Evolutionary conservation across 2,113 vertebrate genomes (phyloP).

Genomic region (Saguinus midas): DNA sequence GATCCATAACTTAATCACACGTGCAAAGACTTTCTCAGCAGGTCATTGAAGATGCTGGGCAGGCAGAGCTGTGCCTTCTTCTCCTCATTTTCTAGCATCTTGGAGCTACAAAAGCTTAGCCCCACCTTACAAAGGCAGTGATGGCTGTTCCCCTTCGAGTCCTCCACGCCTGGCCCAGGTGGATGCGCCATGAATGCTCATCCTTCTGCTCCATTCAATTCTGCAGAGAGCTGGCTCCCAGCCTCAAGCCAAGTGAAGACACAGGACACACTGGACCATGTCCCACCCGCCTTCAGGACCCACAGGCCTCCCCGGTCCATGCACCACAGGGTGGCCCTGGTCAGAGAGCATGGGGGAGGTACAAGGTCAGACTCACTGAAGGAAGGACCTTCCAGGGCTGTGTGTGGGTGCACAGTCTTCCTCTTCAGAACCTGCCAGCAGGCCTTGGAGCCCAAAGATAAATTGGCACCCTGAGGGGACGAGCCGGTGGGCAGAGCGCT

Average conservation of each 20-base stretch:
- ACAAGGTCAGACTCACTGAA: accelerated
- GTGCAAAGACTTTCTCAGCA: not conserved
- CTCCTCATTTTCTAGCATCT: not conserved
- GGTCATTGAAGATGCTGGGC: accelerated
- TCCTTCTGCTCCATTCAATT: accelerated
- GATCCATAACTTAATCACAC: not conserved
- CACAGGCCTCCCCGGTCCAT: accelerated
- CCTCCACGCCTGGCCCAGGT: accelerated
- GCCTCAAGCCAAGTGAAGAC: accelerated
- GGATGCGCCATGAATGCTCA: accelerated
- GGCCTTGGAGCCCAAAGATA: not conserved
- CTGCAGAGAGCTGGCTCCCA: not conserved
- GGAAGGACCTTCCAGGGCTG: accelerated
- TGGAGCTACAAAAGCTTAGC: accelerated
- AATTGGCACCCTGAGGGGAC: not conserved
- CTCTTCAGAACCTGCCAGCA: accelerated
- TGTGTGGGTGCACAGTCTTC: accelerated
- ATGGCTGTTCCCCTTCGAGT: accelerated
- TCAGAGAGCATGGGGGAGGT: not conserved
- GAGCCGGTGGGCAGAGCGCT: accelerated
- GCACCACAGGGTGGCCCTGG: accelerated
- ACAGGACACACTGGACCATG: accelerated
- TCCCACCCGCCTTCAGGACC: accelerated
- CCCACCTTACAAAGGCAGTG: accelerated
- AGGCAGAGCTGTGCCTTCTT: not conserved